phyloP scores from a whole-genome alignment of 2,113 vertebrate species.

The Penelope pileata region DNA sequence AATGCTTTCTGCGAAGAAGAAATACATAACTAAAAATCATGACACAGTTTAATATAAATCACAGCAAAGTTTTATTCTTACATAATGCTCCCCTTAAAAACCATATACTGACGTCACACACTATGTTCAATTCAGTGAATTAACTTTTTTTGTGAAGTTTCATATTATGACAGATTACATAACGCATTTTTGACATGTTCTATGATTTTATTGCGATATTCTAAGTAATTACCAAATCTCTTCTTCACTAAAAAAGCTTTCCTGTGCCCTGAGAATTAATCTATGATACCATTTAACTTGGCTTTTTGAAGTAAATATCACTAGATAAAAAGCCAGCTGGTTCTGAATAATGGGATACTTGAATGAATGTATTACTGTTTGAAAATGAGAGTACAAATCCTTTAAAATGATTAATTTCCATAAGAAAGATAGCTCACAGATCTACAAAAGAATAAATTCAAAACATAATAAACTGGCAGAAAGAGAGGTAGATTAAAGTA shows the following conservation, averaged over 20 bases:
- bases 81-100: conserved; percentile 55
- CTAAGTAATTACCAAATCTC: conserved; percentile 85
- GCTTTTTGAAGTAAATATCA: conserved; percentile 95
- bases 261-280: conserved; percentile 87
- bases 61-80: conserved; percentile 62
- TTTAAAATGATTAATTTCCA: conserved; percentile 97
- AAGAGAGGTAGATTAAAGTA: conserved; percentile 90
- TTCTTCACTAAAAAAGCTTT: conserved; percentile 80
- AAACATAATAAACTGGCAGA: conserved; percentile 91
- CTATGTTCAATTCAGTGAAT: conserved; percentile 71
- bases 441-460: conserved; percentile 95
- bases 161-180: conserved; percentile 75
- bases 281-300: conserved; percentile 94
- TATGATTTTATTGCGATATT: conserved; percentile 84
- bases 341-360: conserved; percentile 92
- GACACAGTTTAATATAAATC: conserved; percentile 72
- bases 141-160: conserved; percentile 76
- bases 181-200: conserved; percentile 81
- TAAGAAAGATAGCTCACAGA: conserved; percentile 96
- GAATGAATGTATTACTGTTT: conserved; percentile 92
- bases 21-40: conserved; percentile 75
- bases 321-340: conserved; percentile 93
- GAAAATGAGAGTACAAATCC: conserved; percentile 91
- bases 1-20: conserved; percentile 74
- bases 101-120: conserved; percentile 51